Conservation (phyloP, 2,888 invertebrate genomes). For the Drosophila anceps region DNA sequence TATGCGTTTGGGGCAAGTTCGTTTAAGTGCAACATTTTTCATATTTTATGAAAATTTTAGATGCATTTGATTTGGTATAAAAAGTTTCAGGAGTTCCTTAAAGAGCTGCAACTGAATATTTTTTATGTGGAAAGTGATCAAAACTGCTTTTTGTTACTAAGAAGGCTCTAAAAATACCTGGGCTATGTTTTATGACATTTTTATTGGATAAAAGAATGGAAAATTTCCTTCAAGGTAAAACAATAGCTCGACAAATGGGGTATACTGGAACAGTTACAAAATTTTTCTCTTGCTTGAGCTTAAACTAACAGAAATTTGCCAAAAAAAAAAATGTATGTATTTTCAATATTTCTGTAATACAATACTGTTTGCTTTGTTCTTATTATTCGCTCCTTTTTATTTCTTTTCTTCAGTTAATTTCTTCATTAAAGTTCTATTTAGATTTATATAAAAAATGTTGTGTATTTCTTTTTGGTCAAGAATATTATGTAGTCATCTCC, state of each 20-base stretch:
- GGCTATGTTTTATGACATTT: not conserved
- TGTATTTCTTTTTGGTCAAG: not conserved
- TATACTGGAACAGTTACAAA: not conserved
- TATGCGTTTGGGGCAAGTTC: constrained; percentile 22
- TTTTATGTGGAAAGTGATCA: not conserved
- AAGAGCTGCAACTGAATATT: not conserved
- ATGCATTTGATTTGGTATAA: constrained; percentile 10
- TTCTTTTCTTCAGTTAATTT: not conserved
- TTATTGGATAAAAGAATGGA: not conserved
- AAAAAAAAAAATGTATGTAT: too few species aligned
- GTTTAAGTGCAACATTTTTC: constrained; percentile 32
- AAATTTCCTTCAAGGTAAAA: not conserved
- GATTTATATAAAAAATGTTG: not conserved
- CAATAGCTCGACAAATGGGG: not conserved
- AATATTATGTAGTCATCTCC: not conserved
- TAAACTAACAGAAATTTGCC: too few species aligned
- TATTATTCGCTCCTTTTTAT: too few species aligned
- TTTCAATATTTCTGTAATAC: too few species aligned
- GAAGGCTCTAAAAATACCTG: constrained; percentile 1
- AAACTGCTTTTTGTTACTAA: not conserved
- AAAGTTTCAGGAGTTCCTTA: constrained; percentile 9
- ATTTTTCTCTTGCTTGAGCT: too few species aligned
- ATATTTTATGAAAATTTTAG: constrained; percentile 25
- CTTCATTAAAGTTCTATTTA: not conserved
- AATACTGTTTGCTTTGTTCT: too few species aligned